Evolutionary conservation across 1,140 invertebrate genomes (phyloP).

Genomic region (Grapholita molesta): DNA sequence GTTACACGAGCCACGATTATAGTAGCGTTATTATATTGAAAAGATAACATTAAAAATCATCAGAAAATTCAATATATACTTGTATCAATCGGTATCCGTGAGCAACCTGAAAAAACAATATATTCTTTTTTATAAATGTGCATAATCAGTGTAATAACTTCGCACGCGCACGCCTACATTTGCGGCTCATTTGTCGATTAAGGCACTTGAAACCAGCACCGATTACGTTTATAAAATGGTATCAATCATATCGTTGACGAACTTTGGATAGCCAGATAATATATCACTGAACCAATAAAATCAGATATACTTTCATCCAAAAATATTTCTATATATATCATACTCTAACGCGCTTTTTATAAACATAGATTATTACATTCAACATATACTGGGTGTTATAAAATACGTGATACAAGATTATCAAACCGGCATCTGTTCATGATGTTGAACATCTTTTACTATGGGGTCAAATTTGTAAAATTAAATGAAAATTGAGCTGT

Average conservation of each 20-base stretch:
- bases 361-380: too few species aligned
- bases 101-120: conserved; percentile 66
- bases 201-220: neutral
- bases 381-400: too few species aligned
- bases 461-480: too few species aligned
- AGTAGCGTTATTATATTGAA: conserved; percentile 41
- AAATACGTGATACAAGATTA: too few species aligned
- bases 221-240: neutral
- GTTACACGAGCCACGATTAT: conserved; percentile 25
- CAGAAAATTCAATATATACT: conserved; percentile 59
- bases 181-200: neutral
- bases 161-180: neutral
- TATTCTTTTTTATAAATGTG: conserved; percentile 12
- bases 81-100: conserved; percentile 58
- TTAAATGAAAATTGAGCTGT: too few species aligned
- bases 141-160: neutral
- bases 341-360: neutral
- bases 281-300: neutral
- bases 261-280: neutral
- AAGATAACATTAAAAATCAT: neutral
- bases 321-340: too few species aligned
- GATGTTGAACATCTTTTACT: too few species aligned
- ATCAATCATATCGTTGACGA: neutral
- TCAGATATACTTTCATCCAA: neutral
- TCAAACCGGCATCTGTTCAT: too few species aligned